Conservation (phyloP, 2,888 invertebrate species). For the Drosophila diplacantha region DNA sequence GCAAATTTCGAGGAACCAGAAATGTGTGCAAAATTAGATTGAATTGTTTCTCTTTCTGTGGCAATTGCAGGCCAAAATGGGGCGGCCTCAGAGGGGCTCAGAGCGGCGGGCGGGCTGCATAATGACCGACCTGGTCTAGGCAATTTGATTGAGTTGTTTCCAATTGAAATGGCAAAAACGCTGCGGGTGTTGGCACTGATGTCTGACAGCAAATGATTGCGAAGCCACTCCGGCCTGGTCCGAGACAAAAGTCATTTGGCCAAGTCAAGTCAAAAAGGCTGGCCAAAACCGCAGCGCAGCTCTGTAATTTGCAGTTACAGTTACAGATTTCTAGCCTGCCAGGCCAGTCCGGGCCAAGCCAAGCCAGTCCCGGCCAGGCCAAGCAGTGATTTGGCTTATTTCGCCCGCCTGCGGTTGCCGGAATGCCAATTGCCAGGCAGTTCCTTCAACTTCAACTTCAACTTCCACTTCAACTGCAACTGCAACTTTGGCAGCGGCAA, state of each 20-base stretch:
- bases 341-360: conserved; percentile 6
- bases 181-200: conserved; percentile 70
- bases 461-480: conserved; percentile 12
- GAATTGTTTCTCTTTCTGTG: conserved; percentile 55
- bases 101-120: conserved; percentile 26
- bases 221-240: conserved; percentile 22
- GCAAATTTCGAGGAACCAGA: conserved; percentile 62
- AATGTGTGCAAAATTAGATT: conserved; percentile 64
- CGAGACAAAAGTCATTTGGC: conserved; percentile 63
- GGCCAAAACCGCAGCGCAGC: conserved; percentile 25
- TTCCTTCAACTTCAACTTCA: conserved; percentile 37
- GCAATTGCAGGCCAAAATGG: conserved; percentile 43
- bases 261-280: conserved; percentile 41
- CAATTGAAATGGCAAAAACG: conserved; percentile 66
- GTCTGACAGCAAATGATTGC: conserved; percentile 40
- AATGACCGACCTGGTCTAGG: conserved; percentile 57
- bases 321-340: conserved; percentile 60
- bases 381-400: conserved; percentile 63
- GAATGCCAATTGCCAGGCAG: conserved; percentile 46
- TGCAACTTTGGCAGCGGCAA: not conserved
- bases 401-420: conserved; percentile 57
- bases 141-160: conserved; percentile 72
- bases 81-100: not conserved
- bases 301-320: conserved; percentile 63
- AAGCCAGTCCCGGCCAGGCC: conserved; percentile 7